These are phyloP conservation scores for Lycocerus yunnanus DNA, from an alignment of 2,888 invertebrate genomes.

Conservation along the genomic window DNA sequence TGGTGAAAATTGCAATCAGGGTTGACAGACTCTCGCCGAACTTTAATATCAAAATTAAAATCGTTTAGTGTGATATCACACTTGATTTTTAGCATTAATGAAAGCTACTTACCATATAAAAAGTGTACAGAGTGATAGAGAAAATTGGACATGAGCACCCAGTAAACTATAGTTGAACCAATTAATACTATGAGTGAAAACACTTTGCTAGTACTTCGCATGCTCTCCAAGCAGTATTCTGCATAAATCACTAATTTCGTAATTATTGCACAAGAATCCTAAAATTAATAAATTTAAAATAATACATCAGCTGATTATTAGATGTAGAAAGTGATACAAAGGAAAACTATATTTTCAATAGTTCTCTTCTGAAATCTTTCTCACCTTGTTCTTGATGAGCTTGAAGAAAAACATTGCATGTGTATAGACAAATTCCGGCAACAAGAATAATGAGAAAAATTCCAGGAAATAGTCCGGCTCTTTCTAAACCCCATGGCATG, in stretches of 20 bases:
- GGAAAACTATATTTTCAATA: neutral
- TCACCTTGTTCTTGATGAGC: constrained; percentile 72
- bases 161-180: constrained; percentile 88
- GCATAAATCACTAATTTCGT: constrained; percentile 84
- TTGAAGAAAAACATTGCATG: constrained; percentile 75
- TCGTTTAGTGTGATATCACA: too few species aligned
- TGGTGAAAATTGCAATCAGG: too few species aligned
- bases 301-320: too few species aligned
- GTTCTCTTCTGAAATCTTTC: constrained; percentile 22
- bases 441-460: constrained; percentile 72
- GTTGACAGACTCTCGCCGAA: too few species aligned
- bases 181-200: constrained; percentile 82
- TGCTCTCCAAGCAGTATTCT: constrained; percentile 71
- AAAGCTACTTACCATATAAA: constrained; percentile 65
- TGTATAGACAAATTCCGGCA: constrained; percentile 81
- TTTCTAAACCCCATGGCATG: constrained; percentile 93
- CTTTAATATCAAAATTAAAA: too few species aligned
- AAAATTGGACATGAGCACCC: constrained; percentile 93
- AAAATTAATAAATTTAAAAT: neutral
- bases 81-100: too few species aligned
- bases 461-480: constrained; percentile 80
- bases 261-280: constrained; percentile 57
- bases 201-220: constrained; percentile 69
- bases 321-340: neutral
- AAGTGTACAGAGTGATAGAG: constrained; percentile 85